phyloP scores from a whole-genome alignment of 2,797 vertebrate genomes.

The Xenops minutus region DNA sequence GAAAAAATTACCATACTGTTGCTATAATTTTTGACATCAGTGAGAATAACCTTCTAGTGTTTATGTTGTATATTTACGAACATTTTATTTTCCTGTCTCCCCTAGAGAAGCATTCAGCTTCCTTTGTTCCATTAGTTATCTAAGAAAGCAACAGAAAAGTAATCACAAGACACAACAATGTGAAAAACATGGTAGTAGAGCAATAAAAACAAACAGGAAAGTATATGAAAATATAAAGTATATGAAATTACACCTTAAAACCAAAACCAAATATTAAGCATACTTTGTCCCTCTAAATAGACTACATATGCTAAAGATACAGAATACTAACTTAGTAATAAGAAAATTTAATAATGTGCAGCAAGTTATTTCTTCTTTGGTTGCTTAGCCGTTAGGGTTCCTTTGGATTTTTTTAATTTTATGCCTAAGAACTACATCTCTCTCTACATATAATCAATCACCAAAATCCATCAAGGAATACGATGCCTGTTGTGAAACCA shows the following conservation, averaged over 20 bases:
- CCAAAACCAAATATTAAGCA: neutral
- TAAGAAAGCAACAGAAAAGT: neutral
- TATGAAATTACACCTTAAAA: neutral
- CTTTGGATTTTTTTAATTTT: neutral
- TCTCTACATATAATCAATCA: neutral
- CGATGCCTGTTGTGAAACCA: neutral
- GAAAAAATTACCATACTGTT: neutral
- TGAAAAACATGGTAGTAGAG: neutral
- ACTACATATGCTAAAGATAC: neutral
- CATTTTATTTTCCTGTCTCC: neutral
- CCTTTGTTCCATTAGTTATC: neutral
- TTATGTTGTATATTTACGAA: neutral
- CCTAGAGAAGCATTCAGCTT: neutral
- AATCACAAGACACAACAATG: neutral
- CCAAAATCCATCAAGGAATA: neutral
- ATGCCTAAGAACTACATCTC: neutral
- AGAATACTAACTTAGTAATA: neutral
- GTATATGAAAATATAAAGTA: neutral
- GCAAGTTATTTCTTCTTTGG: neutral
- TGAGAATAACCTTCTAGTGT: neutral
- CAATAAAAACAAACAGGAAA: neutral
- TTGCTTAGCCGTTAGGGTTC: neutral
- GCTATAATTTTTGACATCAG: neutral
- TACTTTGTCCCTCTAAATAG: neutral
- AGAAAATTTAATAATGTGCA: neutral